Percentiles rank a stretch among this genome's conserved stretches.
phyloP scores from a whole-genome alignment of 2,113 vertebrate genomes.

The Thalassarche chlororhynchos region DNA sequence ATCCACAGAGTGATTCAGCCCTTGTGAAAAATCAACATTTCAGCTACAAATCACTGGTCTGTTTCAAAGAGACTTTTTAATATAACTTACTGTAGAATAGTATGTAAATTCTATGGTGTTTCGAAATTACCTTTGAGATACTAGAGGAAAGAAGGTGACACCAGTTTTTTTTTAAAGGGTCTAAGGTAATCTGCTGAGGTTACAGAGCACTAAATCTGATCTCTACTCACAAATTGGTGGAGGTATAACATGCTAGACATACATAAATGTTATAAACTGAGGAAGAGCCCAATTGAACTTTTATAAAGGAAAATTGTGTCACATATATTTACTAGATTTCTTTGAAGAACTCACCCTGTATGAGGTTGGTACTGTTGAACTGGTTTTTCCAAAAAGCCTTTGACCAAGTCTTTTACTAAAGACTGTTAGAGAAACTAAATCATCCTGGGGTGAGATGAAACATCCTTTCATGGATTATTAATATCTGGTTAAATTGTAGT shows the following conservation, averaged over 20 bases:
- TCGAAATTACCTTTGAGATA: background rate
- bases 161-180: background rate
- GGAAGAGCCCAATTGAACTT: background rate
- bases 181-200: background rate
- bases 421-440: background rate
- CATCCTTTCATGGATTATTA: background rate
- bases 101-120: background rate
- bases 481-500: background rate
- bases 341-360: background rate
- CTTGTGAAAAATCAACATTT: background rate
- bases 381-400: background rate
- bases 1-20: background rate
- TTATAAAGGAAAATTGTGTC: background rate
- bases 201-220: background rate
- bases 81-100: background rate
- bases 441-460: background rate
- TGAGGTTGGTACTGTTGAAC: background rate
- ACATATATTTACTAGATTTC: background rate
- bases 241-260: background rate
- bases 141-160: background rate
- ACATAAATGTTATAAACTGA: background rate
- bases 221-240: background rate
- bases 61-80: background rate
- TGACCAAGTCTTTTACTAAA: background rate
- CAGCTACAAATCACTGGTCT: background rate